phyloP scores from a whole-genome alignment of 1,140 invertebrate genomes.

The Microplitis mediator region DNA sequence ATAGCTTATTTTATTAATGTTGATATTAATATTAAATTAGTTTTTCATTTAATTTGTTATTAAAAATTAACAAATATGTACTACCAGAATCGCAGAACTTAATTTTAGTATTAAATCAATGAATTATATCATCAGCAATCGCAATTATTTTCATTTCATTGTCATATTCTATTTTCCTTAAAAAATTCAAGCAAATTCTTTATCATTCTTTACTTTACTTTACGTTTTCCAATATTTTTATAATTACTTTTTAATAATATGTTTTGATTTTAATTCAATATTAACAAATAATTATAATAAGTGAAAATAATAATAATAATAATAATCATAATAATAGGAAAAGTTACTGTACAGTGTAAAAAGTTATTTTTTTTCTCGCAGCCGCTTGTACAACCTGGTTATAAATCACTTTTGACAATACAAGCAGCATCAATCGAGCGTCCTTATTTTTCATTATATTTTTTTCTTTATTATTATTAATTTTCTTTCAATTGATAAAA shows the following conservation, averaged over 20 bases:
- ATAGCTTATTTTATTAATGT: conserved; percentile 58
- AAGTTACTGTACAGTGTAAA: conserved; percentile 63
- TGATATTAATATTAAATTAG: conserved; percentile 18
- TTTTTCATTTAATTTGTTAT: conserved; percentile 30
- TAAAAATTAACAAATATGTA: conserved; percentile 62
- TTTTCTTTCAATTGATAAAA: no score
- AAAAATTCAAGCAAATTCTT: conserved; percentile 21
- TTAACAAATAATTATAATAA: no score
- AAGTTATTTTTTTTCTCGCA: conserved; percentile 47
- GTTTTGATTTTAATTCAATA: no score
- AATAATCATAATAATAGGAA: conserved; percentile 56
- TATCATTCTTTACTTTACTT: background rate
- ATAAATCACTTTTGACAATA: no score
- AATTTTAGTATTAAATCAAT: conserved; percentile 53
- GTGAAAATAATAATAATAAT: conserved; percentile 36
- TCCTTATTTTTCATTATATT: conserved; percentile 12
- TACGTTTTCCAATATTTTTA: no score
- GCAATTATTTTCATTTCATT: conserved; percentile 36
- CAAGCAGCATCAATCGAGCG: no score
- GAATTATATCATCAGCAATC: conserved; percentile 51
- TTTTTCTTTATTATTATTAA: conserved; percentile 28
- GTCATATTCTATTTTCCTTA: no score
- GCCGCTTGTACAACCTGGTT: conserved; percentile 30
- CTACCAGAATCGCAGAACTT: conserved; percentile 63
- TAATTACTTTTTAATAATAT: background rate